phyloP scores from a whole-genome alignment of 2,888 invertebrate species.

The Hemistola chrysoprasaria region DNA sequence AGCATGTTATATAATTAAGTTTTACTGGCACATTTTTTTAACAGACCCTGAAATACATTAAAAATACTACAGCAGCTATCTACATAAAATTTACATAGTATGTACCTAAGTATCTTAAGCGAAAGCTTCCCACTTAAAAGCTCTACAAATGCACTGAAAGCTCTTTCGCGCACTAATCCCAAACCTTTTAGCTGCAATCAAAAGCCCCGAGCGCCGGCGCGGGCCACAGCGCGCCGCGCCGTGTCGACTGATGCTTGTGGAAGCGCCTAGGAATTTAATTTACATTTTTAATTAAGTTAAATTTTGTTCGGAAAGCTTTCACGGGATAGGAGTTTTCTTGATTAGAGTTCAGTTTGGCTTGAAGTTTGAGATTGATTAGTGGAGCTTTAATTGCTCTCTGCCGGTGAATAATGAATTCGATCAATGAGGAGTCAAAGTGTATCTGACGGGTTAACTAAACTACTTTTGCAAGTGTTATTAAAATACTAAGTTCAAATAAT shows the following conservation, averaged over 20 bases:
- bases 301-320: conserved; percentile 82
- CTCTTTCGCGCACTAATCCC: conserved; percentile 83
- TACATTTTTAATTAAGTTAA: conserved; percentile 83
- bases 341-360: conserved; percentile 80
- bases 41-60: conserved; percentile 24
- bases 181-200: conserved; percentile 83
- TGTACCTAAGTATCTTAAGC: conserved; percentile 82
- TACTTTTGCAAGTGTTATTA: conserved; percentile 2
- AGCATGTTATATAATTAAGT: too few relatives aligned
- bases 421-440: conserved; percentile 69
- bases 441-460: conserved; percentile 59
- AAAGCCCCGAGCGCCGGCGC: conserved; percentile 74
- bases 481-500: background rate
- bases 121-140: conserved; percentile 83
- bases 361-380: conserved; percentile 82
- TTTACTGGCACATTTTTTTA: conserved; percentile 17
- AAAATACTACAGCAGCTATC: conserved; percentile 41
- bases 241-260: conserved; percentile 76
- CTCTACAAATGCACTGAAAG: conserved; percentile 83
- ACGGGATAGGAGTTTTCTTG: conserved; percentile 82
- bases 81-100: conserved; percentile 80
- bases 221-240: conserved; percentile 34
- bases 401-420: conserved; percentile 81
- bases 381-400: conserved; percentile 79
- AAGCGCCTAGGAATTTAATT: conserved; percentile 82